Percentiles rank a stretch among this genome's conserved stretches.
phyloP scores from a whole-genome alignment of 2,888 invertebrate genomes.

The Phanerotoma sp. region DNA sequence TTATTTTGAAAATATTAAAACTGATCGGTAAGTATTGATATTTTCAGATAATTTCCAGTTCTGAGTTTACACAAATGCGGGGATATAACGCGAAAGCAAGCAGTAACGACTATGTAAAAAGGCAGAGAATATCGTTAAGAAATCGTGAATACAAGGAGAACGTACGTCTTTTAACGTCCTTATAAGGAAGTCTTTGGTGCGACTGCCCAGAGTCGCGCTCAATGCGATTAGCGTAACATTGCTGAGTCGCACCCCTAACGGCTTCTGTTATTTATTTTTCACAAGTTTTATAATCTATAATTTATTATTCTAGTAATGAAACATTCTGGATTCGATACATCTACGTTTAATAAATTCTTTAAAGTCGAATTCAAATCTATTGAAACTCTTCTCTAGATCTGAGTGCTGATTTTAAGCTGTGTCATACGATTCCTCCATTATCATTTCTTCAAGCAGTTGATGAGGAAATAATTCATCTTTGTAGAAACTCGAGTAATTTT shows the following conservation, averaged over 20 bases:
- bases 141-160: too few species aligned
- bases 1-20: neutral
- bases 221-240: too few species aligned
- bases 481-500: neutral
- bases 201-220: too few species aligned
- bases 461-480: neutral
- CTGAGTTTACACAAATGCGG: too few species aligned
- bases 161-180: too few species aligned
- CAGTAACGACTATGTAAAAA: too few species aligned
- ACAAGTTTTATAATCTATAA: conserved; percentile 15
- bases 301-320: conserved; percentile 21
- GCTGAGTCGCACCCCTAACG: too few species aligned
- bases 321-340: conserved; percentile 16
- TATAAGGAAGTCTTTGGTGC: too few species aligned
- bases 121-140: too few species aligned
- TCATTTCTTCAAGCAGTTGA: neutral
- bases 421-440: neutral
- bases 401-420: neutral
- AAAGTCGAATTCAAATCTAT: neutral
- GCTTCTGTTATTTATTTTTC: neutral
- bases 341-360: conserved; percentile 5
- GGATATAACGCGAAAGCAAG: too few species aligned
- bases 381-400: neutral
- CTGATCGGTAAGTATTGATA: neutral
- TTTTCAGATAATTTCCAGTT: neutral